Evolutionary conservation across 1,140 invertebrate genomes (phyloP).

Genomic region (Gryon sp.): DNA sequence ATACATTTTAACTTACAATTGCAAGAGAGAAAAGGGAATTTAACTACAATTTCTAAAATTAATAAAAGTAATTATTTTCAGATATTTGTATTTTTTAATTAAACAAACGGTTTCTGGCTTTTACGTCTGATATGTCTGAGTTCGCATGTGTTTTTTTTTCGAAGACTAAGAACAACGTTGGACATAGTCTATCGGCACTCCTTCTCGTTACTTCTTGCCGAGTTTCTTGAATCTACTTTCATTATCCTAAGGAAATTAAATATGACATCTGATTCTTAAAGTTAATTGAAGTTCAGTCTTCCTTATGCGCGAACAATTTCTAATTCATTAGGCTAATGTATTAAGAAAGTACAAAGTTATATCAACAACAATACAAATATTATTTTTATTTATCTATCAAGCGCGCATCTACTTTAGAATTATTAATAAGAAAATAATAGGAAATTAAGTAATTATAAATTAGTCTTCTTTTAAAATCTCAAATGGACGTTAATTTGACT

Average conservation of each 20-base stretch:
- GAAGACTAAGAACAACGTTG: slow-evolving; percentile 53
- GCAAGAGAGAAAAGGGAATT: too few relatives aligned
- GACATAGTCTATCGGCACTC: slow-evolving; percentile 71
- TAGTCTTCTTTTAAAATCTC: too few relatives aligned
- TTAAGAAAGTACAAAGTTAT: slow-evolving; percentile 54
- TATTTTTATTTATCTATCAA: too few relatives aligned
- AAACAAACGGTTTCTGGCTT: slow-evolving; percentile 56
- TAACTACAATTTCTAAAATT: too few relatives aligned
- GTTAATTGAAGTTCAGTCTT: slow-evolving; percentile 72
- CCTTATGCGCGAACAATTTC: slow-evolving; percentile 67
- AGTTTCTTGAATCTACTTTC: slow-evolving; percentile 70
- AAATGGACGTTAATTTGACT: too few relatives aligned
- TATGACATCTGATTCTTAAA: slow-evolving; percentile 77
- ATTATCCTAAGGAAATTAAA: slow-evolving; percentile 76
- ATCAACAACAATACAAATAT: slow-evolving; percentile 18
- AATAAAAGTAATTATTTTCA: too few relatives aligned
- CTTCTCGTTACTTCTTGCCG: slow-evolving; percentile 66
- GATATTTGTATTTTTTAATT: slow-evolving; percentile 45
- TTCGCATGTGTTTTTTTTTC: slow-evolving; percentile 59
- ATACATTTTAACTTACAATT: too few relatives aligned
- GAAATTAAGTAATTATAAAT: too few relatives aligned
- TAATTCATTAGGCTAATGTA: slow-evolving; percentile 74
- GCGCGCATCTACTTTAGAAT: too few relatives aligned
- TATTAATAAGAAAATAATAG: too few relatives aligned
- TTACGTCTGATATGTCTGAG: slow-evolving; percentile 68